Conservation (phyloP, 2,888 invertebrate species). For the Alviniconcha strummeri region DNA sequence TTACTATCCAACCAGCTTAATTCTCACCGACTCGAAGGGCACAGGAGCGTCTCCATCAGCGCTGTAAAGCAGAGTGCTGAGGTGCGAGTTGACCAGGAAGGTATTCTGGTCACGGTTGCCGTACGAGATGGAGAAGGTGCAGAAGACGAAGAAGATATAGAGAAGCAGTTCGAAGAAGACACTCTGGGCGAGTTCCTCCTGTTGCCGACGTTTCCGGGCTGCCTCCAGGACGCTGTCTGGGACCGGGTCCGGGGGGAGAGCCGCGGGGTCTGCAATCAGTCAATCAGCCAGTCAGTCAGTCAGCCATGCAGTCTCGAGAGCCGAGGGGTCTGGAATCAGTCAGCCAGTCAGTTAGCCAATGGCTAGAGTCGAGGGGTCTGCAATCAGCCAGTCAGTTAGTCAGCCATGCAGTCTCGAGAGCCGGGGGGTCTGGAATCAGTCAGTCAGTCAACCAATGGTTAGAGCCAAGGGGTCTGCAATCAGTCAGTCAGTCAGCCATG, state of each 20-base stretch:
- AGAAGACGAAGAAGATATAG: slow-evolving; percentile 52
- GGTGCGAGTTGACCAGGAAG: slow-evolving; percentile 48
- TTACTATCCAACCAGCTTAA: no score
- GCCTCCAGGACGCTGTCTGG: slow-evolving; percentile 32
- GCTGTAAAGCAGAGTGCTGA: slow-evolving; percentile 41
- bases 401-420: background rate
- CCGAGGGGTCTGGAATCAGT: slow-evolving; percentile 19
- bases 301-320: background rate
- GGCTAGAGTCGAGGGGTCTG: slow-evolving; percentile 26
- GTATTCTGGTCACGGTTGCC: slow-evolving; percentile 54
- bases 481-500: no score
- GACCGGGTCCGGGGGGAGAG: slow-evolving; percentile 34
- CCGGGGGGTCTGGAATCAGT: slow-evolving; percentile 19
- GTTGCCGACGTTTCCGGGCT: slow-evolving; percentile 33
- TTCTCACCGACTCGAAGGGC: slow-evolving; percentile 10
- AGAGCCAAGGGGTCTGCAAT: slow-evolving; percentile 25
- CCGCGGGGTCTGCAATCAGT: slow-evolving; percentile 19
- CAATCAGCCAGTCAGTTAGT: no score
- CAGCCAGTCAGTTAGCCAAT: no score
- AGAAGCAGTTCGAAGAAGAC: slow-evolving; percentile 43
- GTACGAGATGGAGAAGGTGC: slow-evolving; percentile 54
- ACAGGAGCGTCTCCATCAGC: background rate
- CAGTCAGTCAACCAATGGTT: no score
- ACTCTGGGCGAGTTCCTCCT: slow-evolving; percentile 39
- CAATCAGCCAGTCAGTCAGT: no score